Evolutionary conservation across 2,888 invertebrate genomes (phyloP).

Genomic region (Sussaba pulchella): DNA sequence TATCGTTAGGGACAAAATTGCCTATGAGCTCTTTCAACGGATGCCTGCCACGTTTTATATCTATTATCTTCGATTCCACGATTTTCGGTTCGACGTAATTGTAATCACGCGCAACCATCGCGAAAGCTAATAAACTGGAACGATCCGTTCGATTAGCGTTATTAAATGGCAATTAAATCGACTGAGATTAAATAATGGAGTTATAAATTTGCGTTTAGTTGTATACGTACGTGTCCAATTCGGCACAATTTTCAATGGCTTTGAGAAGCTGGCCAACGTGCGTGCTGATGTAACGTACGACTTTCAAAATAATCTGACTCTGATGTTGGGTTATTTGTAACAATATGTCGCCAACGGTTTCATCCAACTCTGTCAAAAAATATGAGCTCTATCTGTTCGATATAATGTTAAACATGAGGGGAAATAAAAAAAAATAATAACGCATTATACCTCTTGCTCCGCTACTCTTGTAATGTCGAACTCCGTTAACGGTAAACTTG

Average conservation of each 20-base stretch:
- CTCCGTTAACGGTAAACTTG: constrained; percentile 89
- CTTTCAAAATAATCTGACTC: constrained; percentile 90
- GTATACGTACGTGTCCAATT: constrained; percentile 88
- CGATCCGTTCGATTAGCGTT: constrained; percentile 9
- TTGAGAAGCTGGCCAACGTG: constrained; percentile 86
- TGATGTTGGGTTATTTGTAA: constrained; percentile 93
- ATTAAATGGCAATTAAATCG: too few species aligned
- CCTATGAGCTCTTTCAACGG: constrained; percentile 90
- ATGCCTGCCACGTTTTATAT: constrained; percentile 90
- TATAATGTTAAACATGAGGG: too few species aligned
- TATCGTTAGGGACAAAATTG: constrained; percentile 91
- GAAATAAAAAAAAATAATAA: not conserved
- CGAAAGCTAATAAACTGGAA: constrained; percentile 88
- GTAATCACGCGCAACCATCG: constrained; percentile 88
- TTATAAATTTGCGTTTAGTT: not conserved
- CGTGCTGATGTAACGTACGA: constrained; percentile 88
- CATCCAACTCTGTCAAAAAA: constrained; percentile 88
- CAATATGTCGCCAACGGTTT: constrained; percentile 91
- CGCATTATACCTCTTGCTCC: constrained; percentile 86
- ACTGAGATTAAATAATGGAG: too few species aligned
- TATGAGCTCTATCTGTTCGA: too few species aligned
- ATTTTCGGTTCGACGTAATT: constrained; percentile 89
- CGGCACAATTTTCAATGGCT: constrained; percentile 87
- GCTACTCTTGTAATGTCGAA: constrained; percentile 90
- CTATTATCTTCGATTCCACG: constrained; percentile 86